These are phyloP conservation scores for Gymnocypris eckloni DNA, from an alignment of 2,797 vertebrate species.

Conservation along the genomic window DNA sequence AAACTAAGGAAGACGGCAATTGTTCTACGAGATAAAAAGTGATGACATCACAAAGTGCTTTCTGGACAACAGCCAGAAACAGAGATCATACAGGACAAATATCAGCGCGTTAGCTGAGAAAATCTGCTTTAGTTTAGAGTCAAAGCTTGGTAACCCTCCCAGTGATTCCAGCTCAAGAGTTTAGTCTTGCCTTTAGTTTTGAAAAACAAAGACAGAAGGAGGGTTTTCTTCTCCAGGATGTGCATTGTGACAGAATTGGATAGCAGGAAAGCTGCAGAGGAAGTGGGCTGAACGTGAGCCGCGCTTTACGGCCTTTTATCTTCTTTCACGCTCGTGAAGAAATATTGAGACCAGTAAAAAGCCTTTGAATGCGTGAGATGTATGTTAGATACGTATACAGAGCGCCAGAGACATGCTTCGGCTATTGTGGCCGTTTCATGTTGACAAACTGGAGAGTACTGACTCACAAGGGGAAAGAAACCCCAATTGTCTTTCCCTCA, in stretches of 20 bases:
- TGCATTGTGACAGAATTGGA: conserved; percentile 72
- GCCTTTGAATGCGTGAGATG: not conserved
- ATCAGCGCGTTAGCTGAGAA: not conserved
- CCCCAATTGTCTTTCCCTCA: conserved; percentile 52
- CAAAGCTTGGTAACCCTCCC: not conserved
- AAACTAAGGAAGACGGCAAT: conserved; percentile 80
- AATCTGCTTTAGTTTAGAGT: not conserved
- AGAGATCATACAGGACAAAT: not conserved
- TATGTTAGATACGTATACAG: not conserved
- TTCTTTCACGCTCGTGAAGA: conserved; percentile 37
- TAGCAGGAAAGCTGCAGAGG: conserved; percentile 76
- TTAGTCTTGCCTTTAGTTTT: conserved; percentile 22
- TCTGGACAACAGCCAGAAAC: conserved; percentile 26
- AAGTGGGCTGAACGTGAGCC: conserved; percentile 69
- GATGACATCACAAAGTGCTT: conserved; percentile 76
- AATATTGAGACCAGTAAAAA: not conserved
- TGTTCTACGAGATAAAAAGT: conserved; percentile 76
- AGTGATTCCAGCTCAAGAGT: not conserved
- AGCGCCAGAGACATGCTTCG: not conserved
- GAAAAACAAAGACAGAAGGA: conserved; percentile 37
- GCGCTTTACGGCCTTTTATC: conserved; percentile 11
- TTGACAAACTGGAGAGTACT: conserved; percentile 52
- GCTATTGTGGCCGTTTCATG: conserved; percentile 20
- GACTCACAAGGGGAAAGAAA: conserved; percentile 52
- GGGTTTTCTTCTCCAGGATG: conserved; percentile 68